Evolutionary conservation across 2,888 invertebrate species (phyloP), one percentile per base, ranked within the genome.

Genomic region (Cylloceria caligata): DNA sequence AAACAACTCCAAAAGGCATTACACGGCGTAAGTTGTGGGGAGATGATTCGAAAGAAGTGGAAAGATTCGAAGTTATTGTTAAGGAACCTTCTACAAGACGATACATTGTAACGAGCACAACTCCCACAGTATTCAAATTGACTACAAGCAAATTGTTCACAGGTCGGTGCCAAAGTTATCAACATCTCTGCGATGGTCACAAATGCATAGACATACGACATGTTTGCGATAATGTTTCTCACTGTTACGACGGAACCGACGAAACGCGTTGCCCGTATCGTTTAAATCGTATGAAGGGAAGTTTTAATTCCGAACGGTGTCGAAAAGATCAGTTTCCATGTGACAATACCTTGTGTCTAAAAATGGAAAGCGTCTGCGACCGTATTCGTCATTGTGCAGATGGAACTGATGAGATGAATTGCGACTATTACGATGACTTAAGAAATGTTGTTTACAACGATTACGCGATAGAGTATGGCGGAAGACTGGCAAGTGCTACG

Each of bases 401-500:
- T 87, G 91, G 92, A 69, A 93, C 93, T 80, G 95, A 95, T 87
- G 95, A 95, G 89, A 71, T 73, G 47, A 93, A 94, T 85, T 96
- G 96, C 91, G 89, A 88, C 69, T 71, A 86, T 60, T 84, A 83
- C 45, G 30, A 83, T 6, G 13, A 49, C 27, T 21, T 81, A 24
- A 76, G 11, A 55, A 80, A 80, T 34, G 73, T 76, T 19, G 6
- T 83, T 13, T n/a, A 73, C 9, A n/a, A 39, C 2, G 64, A 74
- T n/a, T 62, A 74, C 21, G 6, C 1, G 5, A 64, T n/a, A 36
- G 45, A 11, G 49, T 36, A 27, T 13, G n/a, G 52, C n/a, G 19
- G 27, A 3, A 45, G 13, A 30, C 57, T 24, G 11, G 6, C 30
- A 6, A 34, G 45, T 13, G 76, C 52, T 1, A 67, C 57, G 6